These are phyloP conservation scores for Oryzias dopingdopingensis DNA, from an alignment of 2,797 vertebrate genomes.

Conservation along the genomic window DNA sequence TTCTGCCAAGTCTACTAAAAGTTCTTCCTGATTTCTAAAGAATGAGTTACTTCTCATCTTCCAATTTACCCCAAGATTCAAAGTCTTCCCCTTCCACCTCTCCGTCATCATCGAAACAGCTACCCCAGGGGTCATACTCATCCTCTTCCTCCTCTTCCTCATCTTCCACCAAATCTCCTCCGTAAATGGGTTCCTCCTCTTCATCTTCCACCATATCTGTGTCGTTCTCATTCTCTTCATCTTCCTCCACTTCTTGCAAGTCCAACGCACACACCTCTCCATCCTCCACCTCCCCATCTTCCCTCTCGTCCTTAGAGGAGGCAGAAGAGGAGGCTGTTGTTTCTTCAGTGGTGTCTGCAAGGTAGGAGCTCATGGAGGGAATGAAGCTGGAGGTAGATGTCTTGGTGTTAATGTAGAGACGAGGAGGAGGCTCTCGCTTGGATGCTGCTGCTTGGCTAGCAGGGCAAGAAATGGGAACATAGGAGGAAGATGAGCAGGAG, in stretches of 20 bases:
- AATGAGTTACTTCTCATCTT: constrained; percentile 62
- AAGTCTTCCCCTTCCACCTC: constrained; percentile 61
- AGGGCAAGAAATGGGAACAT: constrained; percentile 9
- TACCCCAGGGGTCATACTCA: constrained; percentile 53
- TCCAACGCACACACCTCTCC: constrained; percentile 71
- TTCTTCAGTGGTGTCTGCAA: constrained; percentile 49
- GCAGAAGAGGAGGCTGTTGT: constrained; percentile 31
- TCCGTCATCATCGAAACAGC: constrained; percentile 55
- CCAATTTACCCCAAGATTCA: constrained; percentile 63
- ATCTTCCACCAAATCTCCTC: constrained; percentile 37
- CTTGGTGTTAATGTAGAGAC: constrained; percentile 74
- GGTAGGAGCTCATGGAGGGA: constrained; percentile 56
- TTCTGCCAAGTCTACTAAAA: constrained; percentile 35
- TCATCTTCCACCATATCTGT: constrained; percentile 57
- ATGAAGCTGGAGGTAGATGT: constrained; percentile 67
- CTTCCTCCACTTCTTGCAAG: constrained; percentile 55
- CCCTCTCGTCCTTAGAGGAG: constrained; percentile 56
- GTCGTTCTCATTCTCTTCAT: constrained; percentile 32
- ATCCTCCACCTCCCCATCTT: constrained; percentile 63
- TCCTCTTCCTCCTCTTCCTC: constrained; percentile 43
- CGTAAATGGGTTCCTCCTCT: constrained; percentile 51
- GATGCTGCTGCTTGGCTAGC: background rate
- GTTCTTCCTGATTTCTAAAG: constrained; percentile 22
- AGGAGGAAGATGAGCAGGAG: constrained; percentile 5
- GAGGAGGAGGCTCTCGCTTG: constrained; percentile 52